These are phyloP conservation scores for Sarcophaga caerulescens DNA, from an alignment of 2,888 invertebrate species.

Conservation along the genomic window DNA sequence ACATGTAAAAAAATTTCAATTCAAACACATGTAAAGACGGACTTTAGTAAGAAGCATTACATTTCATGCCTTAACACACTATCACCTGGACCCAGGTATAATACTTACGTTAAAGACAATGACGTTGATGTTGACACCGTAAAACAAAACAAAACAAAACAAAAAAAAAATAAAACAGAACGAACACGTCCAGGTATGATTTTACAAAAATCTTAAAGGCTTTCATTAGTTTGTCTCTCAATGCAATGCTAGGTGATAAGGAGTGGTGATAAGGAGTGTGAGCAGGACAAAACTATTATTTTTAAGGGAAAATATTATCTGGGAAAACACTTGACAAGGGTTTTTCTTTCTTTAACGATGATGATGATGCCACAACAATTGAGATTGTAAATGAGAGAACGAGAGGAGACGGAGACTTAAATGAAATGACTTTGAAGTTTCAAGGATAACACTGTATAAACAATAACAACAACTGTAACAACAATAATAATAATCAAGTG, in stretches of 20 bases:
- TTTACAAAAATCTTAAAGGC: slow-evolving; percentile 60
- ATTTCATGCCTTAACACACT: slow-evolving; percentile 66
- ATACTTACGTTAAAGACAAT: slow-evolving; percentile 1
- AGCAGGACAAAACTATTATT: slow-evolving; percentile 66
- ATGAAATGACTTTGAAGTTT: slow-evolving; percentile 73
- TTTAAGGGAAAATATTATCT: slow-evolving; percentile 66
- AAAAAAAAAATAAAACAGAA: slow-evolving; percentile 17
- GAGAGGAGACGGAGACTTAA: slow-evolving; percentile 31
- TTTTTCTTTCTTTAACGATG: slow-evolving; percentile 77
- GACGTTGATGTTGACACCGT: slow-evolving; percentile 6
- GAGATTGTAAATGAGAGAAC: not conserved
- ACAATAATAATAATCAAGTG: slow-evolving; percentile 13
- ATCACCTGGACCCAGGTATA: slow-evolving; percentile 61
- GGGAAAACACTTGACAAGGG: slow-evolving; percentile 77
- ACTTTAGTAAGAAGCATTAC: slow-evolving; percentile 35
- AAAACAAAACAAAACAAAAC: slow-evolving; percentile 22
- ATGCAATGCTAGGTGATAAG: slow-evolving; percentile 14
- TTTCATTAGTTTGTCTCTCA: slow-evolving; percentile 66
- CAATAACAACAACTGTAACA: slow-evolving; percentile 6
- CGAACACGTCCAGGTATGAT: slow-evolving; percentile 5
- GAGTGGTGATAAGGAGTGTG: slow-evolving; percentile 2
- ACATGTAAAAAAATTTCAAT: slow-evolving; percentile 19
- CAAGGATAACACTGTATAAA: slow-evolving; percentile 64
- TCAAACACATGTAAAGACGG: not conserved
- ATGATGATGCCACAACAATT: slow-evolving; percentile 74